Evolutionary conservation across 2,888 invertebrate species (phyloP), one percentile per base, ranked within the genome.

Genomic region (Molanna angustata): DNA sequence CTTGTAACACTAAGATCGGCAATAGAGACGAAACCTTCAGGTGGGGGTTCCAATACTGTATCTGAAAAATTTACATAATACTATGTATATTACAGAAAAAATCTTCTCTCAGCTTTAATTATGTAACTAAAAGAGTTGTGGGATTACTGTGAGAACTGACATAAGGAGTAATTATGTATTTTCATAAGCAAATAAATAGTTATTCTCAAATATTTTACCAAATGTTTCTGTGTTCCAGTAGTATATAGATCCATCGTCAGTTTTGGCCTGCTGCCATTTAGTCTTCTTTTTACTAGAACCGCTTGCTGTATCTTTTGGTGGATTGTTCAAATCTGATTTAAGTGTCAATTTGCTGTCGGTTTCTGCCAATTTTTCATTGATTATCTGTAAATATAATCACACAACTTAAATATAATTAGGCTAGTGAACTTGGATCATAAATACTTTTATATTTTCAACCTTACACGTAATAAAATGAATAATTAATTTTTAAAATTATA

Each of bases 201-300:
- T n/a, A n/a, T n/a, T n/a, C n/a, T n/a, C n/a, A n/a, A 13, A 35
- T 6, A 9, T 13, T 43, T 41, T 70, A 88, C 90, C 89, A 73
- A 88, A 88, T 27, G 90, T 91, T 60, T 85, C 79, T 1, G 82
- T 83, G 68, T 94, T 90, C 91, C 92, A 94, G 64, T 87, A 95
- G 67, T 94, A 94, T 1, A 83, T 80, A 61, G 84, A 78, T 1
- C 90, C 92, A 64, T 89, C 86, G 42, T 85, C 84, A 56, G 83
- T 81, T 61, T 82, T 82, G 0, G 85, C 85, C 69, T 94, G 91
- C 59, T 87, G 84, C 94, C 94, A 94, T 17, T 65, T 59, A n/a
- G n/a, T 22, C 45, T 47, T 52, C 32, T 60, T 52, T 20, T 51
- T 54, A 22, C 27, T 50, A 7, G 50, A 18, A 18, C 11, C 19